Base-by-base conservation (phyloP, 2,888 invertebrate genomes). In the Pristionchus japonicus region DNA sequence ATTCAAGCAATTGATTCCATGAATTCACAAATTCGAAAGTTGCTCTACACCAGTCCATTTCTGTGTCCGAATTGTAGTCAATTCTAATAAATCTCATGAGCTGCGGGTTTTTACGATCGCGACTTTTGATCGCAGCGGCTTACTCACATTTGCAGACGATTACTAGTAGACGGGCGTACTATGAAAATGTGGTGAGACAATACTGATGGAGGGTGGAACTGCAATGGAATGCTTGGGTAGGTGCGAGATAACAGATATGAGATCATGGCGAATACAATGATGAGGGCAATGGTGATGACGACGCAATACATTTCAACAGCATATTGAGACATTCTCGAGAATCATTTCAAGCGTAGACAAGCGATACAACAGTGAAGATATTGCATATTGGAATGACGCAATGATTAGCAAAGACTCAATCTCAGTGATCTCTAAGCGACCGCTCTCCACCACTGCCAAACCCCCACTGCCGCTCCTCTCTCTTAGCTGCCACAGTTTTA, bases 21-120 rank as follows among this genome's bases (percentile, higher is more conserved):
- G 20, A 1, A 23, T 1, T 20, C 52, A 3, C 3, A 52, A 43
- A 83, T 0, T 15, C 3, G 7, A 80, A 80, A 27, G 23, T 27
- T 4, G 31, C 11, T 31, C 64, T 31, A 64, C 64, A 11, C 27
- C 61, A 13, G 13, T n/a, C 31, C 64, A 64, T 34, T 64, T 31
- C n/a, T 34, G 64, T 64, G 64, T 15, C 31, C 11, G 2, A 64
- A 64, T 64, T 34, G 67, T 34, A 20, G 43, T 13, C 77, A 27
- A 77, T 77, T 77, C 43, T 77, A 77, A 77, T 77, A 77, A 77
- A 47, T 77, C 43, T 77, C 77, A 77, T 27, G 77, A 77, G 77
- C 77, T 20, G 27, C 64, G 64, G 64, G 17, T 11, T 77, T 47
- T 77, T 77, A 47, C 43, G 43, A 77, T 23, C 20, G 23, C 77